Conservation (phyloP, 1,140 invertebrate genomes). For the Anadara kagoshimensis region DNA sequence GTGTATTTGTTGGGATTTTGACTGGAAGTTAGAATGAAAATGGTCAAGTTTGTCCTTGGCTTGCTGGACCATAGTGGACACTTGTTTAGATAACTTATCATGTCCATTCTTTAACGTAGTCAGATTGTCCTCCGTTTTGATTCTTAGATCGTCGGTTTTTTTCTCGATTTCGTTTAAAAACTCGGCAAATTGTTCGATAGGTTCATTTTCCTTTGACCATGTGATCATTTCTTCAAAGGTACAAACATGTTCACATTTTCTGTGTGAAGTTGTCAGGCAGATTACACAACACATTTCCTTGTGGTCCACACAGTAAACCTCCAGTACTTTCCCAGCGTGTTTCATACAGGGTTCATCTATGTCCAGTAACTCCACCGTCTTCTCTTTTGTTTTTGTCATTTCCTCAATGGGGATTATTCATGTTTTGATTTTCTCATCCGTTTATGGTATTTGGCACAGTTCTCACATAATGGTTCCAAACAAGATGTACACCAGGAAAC, state of each 20-base stretch:
- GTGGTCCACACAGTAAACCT: conserved; percentile 47
- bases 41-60: too few species aligned
- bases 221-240: too few species aligned
- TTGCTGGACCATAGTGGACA: too few species aligned
- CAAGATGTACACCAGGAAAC: conserved; percentile 46
- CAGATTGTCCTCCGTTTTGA: too few species aligned
- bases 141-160: too few species aligned
- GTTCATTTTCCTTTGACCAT: too few species aligned
- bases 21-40: too few species aligned
- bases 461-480: conserved; percentile 39
- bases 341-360: conserved; percentile 33
- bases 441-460: conserved; percentile 38
- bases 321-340: conserved; percentile 43
- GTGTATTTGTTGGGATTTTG: too few species aligned
- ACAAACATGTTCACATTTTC: conserved; percentile 30
- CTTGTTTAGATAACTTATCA: too few species aligned
- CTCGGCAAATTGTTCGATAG: too few species aligned
- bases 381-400: conserved; percentile 25
- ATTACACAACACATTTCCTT: conserved; percentile 37
- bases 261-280: conserved; percentile 41
- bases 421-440: conserved; percentile 43
- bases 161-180: too few species aligned
- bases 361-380: conserved; percentile 37
- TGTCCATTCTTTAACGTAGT: too few species aligned
- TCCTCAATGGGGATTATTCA: conserved; percentile 38